Percentiles rank a stretch among this genome's conserved stretches.
These are phyloP conservation scores for Pseudopodoces humilis DNA, from an alignment of 2,113 vertebrate genomes.

Conservation along the genomic window DNA sequence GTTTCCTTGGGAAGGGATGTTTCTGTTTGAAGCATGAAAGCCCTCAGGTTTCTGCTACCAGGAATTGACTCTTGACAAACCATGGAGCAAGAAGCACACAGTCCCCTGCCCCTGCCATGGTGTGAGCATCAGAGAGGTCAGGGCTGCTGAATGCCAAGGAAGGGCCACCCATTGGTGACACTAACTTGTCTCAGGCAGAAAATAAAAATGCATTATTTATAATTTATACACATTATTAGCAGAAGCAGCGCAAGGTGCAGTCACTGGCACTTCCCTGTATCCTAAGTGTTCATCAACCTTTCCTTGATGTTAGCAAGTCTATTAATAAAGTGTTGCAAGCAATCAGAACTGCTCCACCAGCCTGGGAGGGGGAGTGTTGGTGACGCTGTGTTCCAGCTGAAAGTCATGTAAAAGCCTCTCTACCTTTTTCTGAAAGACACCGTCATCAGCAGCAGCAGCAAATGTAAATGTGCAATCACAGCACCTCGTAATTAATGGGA, in stretches of 20 bases:
- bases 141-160: background rate
- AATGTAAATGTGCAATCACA: constrained; percentile 39
- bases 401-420: constrained; percentile 44
- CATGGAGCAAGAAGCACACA: background rate
- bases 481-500: constrained; percentile 1
- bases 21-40: background rate
- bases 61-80: background rate
- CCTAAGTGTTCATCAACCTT: constrained; percentile 38
- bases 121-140: background rate
- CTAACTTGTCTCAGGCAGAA: background rate
- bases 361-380: constrained; percentile 3
- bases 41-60: background rate
- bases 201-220: background rate
- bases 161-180: background rate
- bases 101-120: background rate
- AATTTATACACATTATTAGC: background rate
- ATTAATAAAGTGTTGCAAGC: constrained; percentile 44
- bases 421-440: constrained; percentile 33
- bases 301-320: constrained; percentile 58
- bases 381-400: constrained; percentile 52
- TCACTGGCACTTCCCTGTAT: background rate
- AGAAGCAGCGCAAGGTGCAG: constrained; percentile 27
- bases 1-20: background rate
- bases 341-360: constrained; percentile 48
- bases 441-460: constrained; percentile 6